These are phyloP conservation scores for Dioctria linearis DNA, from an alignment of 2,888 invertebrate genomes.

Conservation along the genomic window DNA sequence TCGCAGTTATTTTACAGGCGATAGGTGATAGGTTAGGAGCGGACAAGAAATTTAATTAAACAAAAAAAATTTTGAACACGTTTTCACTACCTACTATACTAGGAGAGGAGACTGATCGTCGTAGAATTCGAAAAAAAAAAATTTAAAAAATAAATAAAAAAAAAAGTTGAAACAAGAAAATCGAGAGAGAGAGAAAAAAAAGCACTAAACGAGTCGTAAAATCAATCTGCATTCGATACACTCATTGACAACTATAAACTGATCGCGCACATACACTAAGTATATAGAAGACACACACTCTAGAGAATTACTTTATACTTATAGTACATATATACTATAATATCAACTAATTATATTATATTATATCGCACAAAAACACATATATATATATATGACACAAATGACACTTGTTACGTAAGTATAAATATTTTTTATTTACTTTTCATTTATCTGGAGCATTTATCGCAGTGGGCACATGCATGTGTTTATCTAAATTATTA, in stretches of 20 bases:
- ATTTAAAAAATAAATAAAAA: too few relatives aligned
- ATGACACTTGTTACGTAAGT: constrained; percentile 64
- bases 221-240: neutral
- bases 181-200: neutral
- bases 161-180: neutral
- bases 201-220: neutral
- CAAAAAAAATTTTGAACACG: neutral
- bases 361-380: constrained; percentile 6
- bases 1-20: too few relatives aligned
- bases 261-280: constrained; percentile 45
- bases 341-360: too few relatives aligned
- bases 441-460: constrained; percentile 55
- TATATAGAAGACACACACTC: neutral
- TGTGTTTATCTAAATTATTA: constrained; percentile 42
- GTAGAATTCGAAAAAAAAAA: too few relatives aligned
- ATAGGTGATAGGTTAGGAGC: too few relatives aligned
- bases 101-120: too few relatives aligned
- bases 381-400: constrained; percentile 53
- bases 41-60: too few relatives aligned
- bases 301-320: too few relatives aligned
- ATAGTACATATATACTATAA: too few relatives aligned
- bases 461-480: constrained; percentile 33
- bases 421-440: constrained; percentile 61
- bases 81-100: neutral
- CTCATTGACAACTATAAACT: constrained; percentile 19